Evolutionary conservation across 2,113 vertebrate species (phyloP).

Genomic region (Candoia aspera): DNA sequence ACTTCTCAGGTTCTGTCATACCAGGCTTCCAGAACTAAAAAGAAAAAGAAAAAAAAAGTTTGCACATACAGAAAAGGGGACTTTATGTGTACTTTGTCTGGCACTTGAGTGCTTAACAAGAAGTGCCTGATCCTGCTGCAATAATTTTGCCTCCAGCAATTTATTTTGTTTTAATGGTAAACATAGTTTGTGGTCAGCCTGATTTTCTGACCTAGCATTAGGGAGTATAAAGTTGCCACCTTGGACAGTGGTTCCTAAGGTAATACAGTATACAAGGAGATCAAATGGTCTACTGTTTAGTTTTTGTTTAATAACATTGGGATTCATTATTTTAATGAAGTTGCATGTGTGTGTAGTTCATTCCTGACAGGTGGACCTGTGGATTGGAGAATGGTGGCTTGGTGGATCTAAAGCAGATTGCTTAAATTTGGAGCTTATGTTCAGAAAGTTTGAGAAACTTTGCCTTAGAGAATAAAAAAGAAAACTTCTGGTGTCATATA

Average conservation of each 20-base stretch:
- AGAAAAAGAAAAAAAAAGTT: neutral
- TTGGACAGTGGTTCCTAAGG: neutral
- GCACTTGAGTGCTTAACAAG: neutral
- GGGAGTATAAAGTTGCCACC: neutral
- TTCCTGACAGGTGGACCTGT: neutral
- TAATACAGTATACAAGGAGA: neutral
- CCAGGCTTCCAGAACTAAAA: neutral
- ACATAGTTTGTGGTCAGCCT: neutral
- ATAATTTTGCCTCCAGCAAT: neutral
- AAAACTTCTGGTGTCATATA: neutral
- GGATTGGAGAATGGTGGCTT: neutral
- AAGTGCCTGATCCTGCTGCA: neutral
- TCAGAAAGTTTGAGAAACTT: neutral
- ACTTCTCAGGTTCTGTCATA: neutral
- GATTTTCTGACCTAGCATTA: neutral
- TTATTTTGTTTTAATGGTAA: neutral
- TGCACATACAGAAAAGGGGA: slow-evolving; percentile 5
- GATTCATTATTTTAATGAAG: neutral
- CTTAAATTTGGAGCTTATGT: neutral
- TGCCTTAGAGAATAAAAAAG: neutral
- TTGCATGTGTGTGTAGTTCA: neutral
- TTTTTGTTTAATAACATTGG: neutral
- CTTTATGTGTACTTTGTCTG: slow-evolving; percentile 37
- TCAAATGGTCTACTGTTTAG: neutral
- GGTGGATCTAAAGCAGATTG: neutral